Conservation (phyloP, 2,797 vertebrate genomes). For the Siniperca scherzeri region DNA sequence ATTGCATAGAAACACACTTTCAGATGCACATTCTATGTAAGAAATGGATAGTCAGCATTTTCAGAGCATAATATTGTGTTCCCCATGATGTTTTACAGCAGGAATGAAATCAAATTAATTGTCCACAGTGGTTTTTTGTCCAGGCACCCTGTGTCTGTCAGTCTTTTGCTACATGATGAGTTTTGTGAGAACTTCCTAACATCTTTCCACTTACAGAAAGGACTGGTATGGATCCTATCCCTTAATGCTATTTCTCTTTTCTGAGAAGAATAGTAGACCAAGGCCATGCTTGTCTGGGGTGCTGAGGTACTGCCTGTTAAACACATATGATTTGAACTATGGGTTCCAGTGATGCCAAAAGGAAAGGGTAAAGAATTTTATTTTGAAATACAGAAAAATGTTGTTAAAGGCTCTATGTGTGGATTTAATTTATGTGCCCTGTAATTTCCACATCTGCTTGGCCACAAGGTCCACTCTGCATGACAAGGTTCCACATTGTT, state of each 20-base stretch:
- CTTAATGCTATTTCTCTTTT: background rate
- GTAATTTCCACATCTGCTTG: too few species aligned
- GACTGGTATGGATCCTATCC: background rate
- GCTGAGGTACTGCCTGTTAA: background rate
- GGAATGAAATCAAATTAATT: background rate
- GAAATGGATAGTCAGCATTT: background rate
- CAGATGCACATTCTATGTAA: constrained; percentile 3
- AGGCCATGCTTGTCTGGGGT: background rate
- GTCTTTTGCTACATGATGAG: background rate
- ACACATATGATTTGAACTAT: background rate
- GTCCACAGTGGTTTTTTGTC: background rate
- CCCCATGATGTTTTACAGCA: background rate
- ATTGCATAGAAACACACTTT: constrained; percentile 10
- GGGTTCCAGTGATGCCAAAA: background rate
- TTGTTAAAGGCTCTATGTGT: too few species aligned
- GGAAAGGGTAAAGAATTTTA: background rate
- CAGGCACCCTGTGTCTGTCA: background rate
- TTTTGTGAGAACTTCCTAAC: background rate
- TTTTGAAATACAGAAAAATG: background rate
- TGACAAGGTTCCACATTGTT: background rate
- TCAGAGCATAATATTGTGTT: constrained; percentile 1
- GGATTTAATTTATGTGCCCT: too few species aligned
- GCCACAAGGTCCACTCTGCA: too few species aligned
- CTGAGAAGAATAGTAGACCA: background rate
- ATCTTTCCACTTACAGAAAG: background rate